Percentiles rank a stretch among this genome's conserved stretches.
Evolutionary conservation across 2,797 vertebrate genomes (phyloP).

Genomic region (Urophycis tenuis): DNA sequence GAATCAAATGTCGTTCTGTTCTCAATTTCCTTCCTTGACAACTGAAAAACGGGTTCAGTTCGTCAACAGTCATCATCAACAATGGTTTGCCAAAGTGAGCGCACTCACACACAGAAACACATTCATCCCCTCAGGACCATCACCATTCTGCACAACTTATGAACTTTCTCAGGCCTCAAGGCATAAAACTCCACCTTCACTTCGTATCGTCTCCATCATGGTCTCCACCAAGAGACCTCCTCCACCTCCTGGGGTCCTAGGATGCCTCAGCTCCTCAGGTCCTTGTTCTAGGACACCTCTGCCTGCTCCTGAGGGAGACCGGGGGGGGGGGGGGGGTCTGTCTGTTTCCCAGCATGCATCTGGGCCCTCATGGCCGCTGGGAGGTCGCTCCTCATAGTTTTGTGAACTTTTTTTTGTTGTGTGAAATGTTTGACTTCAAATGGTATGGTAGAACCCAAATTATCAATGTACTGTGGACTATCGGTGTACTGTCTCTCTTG

Average conservation of each 20-base stretch:
- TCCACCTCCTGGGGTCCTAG: too few species aligned
- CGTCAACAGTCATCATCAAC: neutral
- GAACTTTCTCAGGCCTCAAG: neutral
- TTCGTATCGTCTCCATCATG: too few species aligned
- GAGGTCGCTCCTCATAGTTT: neutral
- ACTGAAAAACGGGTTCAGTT: neutral
- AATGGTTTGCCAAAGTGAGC: neutral
- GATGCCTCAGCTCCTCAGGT: too few species aligned
- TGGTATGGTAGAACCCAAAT: constrained; percentile 51
- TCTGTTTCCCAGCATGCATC: constrained; percentile 5
- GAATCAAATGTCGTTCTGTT: neutral
- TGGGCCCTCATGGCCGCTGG: constrained; percentile 26
- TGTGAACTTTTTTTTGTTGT: constrained; percentile 28
- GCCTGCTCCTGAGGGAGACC: neutral
- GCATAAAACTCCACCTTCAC: too few species aligned
- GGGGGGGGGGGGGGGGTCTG: neutral
- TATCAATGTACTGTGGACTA: constrained; percentile 61
- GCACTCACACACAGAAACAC: neutral
- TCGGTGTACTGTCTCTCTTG: constrained; percentile 39
- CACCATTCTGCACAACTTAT: neutral
- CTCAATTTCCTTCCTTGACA: neutral
- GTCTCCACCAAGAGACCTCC: too few species aligned
- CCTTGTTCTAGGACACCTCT: too few species aligned
- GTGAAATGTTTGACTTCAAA: constrained; percentile 37
- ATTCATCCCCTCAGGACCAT: too few species aligned